phyloP scores from a whole-genome alignment of 2,113 vertebrate genomes.

The Oryzias curvinotus region DNA sequence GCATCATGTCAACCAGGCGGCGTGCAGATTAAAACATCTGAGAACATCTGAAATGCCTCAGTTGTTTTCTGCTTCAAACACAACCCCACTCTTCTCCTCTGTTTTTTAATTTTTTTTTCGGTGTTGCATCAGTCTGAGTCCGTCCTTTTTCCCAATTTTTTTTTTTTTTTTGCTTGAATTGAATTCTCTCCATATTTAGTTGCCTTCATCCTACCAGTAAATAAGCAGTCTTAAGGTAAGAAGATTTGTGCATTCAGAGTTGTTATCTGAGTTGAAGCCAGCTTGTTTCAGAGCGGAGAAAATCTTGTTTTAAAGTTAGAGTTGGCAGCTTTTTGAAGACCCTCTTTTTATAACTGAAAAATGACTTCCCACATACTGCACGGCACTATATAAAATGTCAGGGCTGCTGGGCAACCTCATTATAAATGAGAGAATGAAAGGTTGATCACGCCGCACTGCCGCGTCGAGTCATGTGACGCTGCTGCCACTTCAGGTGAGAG shows the following conservation, averaged over 20 bases:
- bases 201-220: conserved; percentile 6
- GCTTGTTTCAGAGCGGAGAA: conserved; percentile 10
- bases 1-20: conserved; percentile 26
- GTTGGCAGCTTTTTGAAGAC: conserved; percentile 4
- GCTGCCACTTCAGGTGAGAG: too few species aligned
- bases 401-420: neutral
- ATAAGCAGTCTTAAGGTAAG: conserved; percentile 24
- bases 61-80: conserved; percentile 29
- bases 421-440: too few species aligned
- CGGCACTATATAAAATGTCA: neutral
- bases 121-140: neutral
- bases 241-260: conserved; percentile 34
- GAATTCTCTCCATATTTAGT: neutral
- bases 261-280: conserved; percentile 20
- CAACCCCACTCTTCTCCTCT: conserved; percentile 8
- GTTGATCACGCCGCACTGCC: too few species aligned
- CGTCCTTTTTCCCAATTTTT: neutral
- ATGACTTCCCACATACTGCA: neutral
- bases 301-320: conserved; percentile 5
- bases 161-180: neutral
- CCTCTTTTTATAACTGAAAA: conserved; percentile 1
- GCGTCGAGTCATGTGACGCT: too few species aligned
- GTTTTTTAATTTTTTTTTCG: conserved; percentile 17
- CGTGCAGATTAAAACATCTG: conserved; percentile 40
- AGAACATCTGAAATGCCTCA: conserved; percentile 24